A percentile compares a stretch with the other conserved stretches of the same genome.
Conservation (phyloP, 2,113 vertebrate species). For the Salminus brasiliensis region DNA sequence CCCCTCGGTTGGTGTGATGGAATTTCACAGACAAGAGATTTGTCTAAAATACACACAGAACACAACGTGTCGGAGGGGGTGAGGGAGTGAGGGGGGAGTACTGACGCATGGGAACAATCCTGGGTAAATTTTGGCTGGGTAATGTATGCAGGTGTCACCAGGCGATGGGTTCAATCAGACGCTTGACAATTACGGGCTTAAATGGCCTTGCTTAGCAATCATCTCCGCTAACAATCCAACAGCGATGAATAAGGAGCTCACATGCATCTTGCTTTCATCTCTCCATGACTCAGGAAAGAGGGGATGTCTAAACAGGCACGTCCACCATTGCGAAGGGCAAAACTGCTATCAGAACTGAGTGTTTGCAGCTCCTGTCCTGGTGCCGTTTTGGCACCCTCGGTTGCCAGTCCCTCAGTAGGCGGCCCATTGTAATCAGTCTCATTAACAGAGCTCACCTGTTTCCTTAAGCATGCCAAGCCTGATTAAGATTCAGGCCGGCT, state of each 20-base stretch:
- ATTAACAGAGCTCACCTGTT: conserved; percentile 64
- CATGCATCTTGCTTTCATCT: neutral
- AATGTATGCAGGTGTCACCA: conserved; percentile 1
- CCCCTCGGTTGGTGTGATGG: neutral
- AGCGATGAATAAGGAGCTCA: neutral
- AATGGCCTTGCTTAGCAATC: conserved; percentile 18
- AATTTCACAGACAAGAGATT: conserved; percentile 2
- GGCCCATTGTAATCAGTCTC: conserved; percentile 50
- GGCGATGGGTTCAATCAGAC: neutral
- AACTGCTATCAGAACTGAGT: conserved; percentile 31
- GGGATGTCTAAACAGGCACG: conserved; percentile 18
- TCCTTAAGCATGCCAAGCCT: conserved; percentile 51
- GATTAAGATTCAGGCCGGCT: conserved; percentile 51
- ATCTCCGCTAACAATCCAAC: conserved; percentile 4
- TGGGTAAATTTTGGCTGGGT: neutral
- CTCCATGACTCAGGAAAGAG: neutral
- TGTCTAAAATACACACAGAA: conserved; percentile 2
- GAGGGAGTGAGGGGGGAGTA: too few species aligned
- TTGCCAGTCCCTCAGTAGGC: conserved; percentile 42
- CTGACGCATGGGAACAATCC: neutral
- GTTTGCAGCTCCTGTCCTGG: conserved; percentile 33
- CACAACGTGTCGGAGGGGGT: too few species aligned
- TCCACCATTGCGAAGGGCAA: conserved; percentile 25
- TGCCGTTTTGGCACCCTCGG: conserved; percentile 35
- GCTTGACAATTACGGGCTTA: neutral